These are phyloP conservation scores for Drosophila cyrtoloma DNA, from an alignment of 2,888 invertebrate species.

Conservation along the genomic window DNA sequence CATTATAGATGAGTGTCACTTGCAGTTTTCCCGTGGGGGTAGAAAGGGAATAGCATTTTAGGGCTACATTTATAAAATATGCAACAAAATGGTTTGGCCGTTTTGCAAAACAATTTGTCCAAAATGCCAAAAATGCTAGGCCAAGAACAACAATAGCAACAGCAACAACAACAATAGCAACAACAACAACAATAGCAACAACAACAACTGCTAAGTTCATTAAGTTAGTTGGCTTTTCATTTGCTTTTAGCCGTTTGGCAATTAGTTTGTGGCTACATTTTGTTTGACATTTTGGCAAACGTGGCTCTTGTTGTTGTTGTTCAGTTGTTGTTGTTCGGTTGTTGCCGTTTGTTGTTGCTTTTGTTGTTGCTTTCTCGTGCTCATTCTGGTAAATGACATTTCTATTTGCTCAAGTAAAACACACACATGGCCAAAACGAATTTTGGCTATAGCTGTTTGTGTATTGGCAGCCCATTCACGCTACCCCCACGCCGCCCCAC, in stretches of 20 bases:
- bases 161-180: neutral
- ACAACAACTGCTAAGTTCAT: slow-evolving; percentile 33
- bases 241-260: slow-evolving; percentile 58
- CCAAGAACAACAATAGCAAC: slow-evolving; percentile 1
- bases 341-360: neutral
- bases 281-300: slow-evolving; percentile 68
- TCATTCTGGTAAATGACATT: slow-evolving; percentile 75
- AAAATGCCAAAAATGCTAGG: slow-evolving; percentile 25
- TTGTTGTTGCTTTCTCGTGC: slow-evolving; percentile 63
- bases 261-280: slow-evolving; percentile 72
- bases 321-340: neutral
- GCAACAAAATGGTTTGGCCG: slow-evolving; percentile 36
- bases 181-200: slow-evolving; percentile 6
- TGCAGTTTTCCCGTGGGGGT: neutral
- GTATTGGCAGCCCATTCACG: slow-evolving; percentile 41
- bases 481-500: neutral
- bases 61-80: slow-evolving; percentile 35
- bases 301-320: slow-evolving; percentile 1
- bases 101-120: slow-evolving; percentile 46
- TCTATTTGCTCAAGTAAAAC: slow-evolving; percentile 74
- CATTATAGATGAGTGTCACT: slow-evolving; percentile 54
- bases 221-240: slow-evolving; percentile 59
- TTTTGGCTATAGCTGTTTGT: slow-evolving; percentile 34
- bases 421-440: slow-evolving; percentile 54
- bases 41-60: neutral